Conservation (phyloP, 2,113 vertebrate species). For the Aviceda subcristata region DNA sequence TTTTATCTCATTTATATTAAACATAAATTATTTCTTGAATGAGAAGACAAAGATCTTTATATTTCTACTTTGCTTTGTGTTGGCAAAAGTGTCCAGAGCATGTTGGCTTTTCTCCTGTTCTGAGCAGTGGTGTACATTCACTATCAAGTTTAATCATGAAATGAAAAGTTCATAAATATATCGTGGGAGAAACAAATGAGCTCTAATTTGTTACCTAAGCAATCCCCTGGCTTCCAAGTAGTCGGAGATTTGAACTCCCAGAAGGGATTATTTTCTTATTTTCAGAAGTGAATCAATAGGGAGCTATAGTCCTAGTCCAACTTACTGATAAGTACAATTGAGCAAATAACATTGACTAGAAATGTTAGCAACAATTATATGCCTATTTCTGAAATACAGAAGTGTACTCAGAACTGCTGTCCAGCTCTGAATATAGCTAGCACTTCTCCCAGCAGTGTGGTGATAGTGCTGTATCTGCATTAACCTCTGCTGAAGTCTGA, state of each 20-base stretch:
- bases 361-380: background rate
- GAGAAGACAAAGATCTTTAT: background rate
- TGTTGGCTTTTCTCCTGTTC: background rate
- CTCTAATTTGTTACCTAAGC: background rate
- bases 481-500: background rate
- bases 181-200: background rate
- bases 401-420: background rate
- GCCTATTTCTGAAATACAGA: background rate
- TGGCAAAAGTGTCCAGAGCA: background rate
- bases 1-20: background rate
- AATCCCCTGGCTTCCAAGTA: background rate
- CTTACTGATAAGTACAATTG: background rate
- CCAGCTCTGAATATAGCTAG: background rate
- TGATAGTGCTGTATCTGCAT: background rate
- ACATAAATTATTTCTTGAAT: background rate
- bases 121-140: background rate
- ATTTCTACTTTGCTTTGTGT: background rate
- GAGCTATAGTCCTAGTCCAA: background rate
- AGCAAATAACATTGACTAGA: background rate
- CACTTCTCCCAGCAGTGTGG: background rate
- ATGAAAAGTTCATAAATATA: constrained; percentile 24
- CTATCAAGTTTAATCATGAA: background rate
- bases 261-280: constrained; percentile 20
- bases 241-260: background rate
- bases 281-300: background rate